Conservation (phyloP, 2,797 vertebrate species). For the Sitta carolinensis region DNA sequence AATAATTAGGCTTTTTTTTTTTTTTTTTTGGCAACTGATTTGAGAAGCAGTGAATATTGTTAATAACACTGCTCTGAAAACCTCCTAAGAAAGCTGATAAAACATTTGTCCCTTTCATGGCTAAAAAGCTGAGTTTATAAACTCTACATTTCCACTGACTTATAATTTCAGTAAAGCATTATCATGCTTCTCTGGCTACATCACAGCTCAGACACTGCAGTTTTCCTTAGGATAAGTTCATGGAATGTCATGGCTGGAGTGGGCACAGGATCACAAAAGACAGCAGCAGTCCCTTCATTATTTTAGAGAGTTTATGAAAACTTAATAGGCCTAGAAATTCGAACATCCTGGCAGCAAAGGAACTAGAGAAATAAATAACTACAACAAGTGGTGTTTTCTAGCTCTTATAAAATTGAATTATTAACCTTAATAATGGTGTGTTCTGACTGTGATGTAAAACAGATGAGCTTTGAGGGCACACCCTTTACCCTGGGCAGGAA, state of each 20-base stretch:
- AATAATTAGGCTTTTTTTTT: not conserved
- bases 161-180: not conserved
- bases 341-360: not conserved
- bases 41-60: not conserved
- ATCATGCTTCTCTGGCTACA: not conserved
- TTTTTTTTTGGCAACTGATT: not conserved
- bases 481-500: not conserved
- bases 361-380: not conserved
- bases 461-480: not conserved
- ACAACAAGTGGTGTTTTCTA: not conserved
- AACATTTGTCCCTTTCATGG: not conserved
- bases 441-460: not conserved
- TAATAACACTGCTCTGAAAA: not conserved
- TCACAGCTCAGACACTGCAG: accelerated
- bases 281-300: not conserved
- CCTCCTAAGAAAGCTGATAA: not conserved
- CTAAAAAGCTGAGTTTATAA: not conserved
- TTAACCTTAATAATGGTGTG: not conserved
- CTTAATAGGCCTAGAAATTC: not conserved
- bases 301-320: not conserved
- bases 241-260: not conserved
- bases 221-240: not conserved
- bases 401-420: not conserved
- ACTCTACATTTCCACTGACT: not conserved
- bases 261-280: not conserved